Percentiles rank a stretch among this genome's conserved stretches.
phyloP scores from a whole-genome alignment of 2,888 invertebrate genomes.

The Brachypalpus laphriformis region DNA sequence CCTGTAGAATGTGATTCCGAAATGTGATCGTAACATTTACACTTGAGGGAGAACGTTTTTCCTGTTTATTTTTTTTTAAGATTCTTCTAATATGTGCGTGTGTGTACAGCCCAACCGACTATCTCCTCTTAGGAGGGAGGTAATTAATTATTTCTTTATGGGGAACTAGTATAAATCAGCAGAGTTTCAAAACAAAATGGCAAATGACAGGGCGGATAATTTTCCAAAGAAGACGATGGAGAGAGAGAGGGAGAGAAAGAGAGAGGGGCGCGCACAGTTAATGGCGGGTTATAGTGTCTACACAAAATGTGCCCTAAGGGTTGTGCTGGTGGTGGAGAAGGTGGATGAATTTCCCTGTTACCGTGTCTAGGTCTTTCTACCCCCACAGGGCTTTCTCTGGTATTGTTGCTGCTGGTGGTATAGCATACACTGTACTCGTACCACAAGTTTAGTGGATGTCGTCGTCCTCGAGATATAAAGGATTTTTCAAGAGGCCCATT shows the following conservation, averaged over 20 bases:
- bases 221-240: slow-evolving; percentile 4
- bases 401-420: slow-evolving; percentile 8
- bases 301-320: slow-evolving; percentile 36
- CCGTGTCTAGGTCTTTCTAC: slow-evolving; percentile 5
- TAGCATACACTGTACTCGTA: neutral
- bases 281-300: slow-evolving; percentile 45
- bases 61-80: neutral
- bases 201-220: slow-evolving; percentile 60
- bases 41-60: slow-evolving; percentile 46
- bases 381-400: slow-evolving; percentile 4
- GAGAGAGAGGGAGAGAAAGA: too few species aligned
- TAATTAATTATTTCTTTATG: slow-evolving; percentile 67
- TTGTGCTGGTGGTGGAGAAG: neutral
- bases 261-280: slow-evolving; percentile 28
- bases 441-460: slow-evolving; percentile 21
- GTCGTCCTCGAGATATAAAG: slow-evolving; percentile 34
- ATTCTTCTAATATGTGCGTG: slow-evolving; percentile 1
- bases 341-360: neutral
- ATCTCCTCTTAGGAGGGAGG: slow-evolving; percentile 31
- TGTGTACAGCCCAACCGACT: neutral
- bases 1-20: slow-evolving; percentile 33
- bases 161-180: slow-evolving; percentile 61
- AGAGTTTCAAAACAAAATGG: slow-evolving; percentile 60
- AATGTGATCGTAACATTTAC: slow-evolving; percentile 58
- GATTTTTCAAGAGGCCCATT: slow-evolving; percentile 50